Base-by-base conservation (phyloP, 2,113 vertebrate species). In the Uria aalge region DNA sequence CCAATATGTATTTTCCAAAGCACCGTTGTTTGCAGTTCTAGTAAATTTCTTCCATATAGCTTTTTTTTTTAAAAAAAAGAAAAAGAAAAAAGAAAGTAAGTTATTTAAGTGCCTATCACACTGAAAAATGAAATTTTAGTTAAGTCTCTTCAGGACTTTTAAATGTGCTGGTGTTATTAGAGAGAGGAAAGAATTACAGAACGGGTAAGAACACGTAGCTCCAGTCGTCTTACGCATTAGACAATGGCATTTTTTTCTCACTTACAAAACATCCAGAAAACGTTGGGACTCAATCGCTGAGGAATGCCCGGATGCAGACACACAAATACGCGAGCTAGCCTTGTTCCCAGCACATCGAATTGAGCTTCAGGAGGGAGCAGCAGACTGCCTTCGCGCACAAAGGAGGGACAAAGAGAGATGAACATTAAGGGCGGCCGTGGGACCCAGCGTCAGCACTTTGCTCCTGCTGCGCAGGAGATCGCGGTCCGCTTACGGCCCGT, bases 261-360 rank as follows among this genome's bases (percentile, higher is more conserved):
- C 53, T 52, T 3, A 23, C 12, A 43, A 18, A 88, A 24, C 9
- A 53, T 4, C 15, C 34, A 24, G 64, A 41, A 50, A 29, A 13
- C 0, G 0, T 12, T 0, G 2, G 73, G 43, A 38, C 27, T 19
- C 26, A 5, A 5, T 16, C 0, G 0, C 45, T 62, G 2, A 1
- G 63, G 76, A 38, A 17, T 0, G 40, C 40, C 14, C 1, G 36
- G 77, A 14, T 34, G 21, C 53, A 57, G 77, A 12, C 12, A 30
- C 71, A 19, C 30, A 45, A 26, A 27, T 0, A 4, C 59, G 16
- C 16, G 7, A 6, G 34, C 4, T n/a, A 17, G 11, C 76, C 84
- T 43, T 1, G 7, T 1, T 50, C 48, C 91, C 73, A 64, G 6
- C 34, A 45, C 48, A 7, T 2, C 41, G n/a, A 16, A 87, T 43